These are phyloP conservation scores for Calcarius ornatus DNA, from an alignment of 2,113 vertebrate species.

Conservation along the genomic window DNA sequence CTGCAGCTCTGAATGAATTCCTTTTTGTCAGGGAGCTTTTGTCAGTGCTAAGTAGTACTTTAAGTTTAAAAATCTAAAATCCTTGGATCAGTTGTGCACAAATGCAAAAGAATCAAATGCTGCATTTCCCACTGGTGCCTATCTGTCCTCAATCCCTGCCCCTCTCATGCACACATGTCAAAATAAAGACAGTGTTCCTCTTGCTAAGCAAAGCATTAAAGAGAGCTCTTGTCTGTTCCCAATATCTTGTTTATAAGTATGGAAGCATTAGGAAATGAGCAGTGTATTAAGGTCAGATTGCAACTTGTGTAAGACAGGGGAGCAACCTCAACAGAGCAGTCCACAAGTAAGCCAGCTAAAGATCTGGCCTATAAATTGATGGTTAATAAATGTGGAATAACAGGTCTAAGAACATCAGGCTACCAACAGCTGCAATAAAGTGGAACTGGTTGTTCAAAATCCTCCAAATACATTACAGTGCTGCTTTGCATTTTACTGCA, in stretches of 20 bases:
- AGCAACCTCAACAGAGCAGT: background rate
- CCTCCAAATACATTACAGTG: background rate
- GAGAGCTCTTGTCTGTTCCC: background rate
- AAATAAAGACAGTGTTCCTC: background rate
- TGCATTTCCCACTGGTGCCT: background rate
- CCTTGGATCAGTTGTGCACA: background rate
- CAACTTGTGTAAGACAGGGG: background rate
- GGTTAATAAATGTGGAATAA: background rate
- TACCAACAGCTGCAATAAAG: background rate
- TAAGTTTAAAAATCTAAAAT: background rate
- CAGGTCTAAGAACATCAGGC: background rate
- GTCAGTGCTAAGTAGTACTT: background rate
- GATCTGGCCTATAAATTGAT: background rate
- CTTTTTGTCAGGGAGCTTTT: background rate
- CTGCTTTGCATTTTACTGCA: background rate
- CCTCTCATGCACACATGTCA: background rate
- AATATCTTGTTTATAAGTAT: background rate
- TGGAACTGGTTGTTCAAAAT: background rate
- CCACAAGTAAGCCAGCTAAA: background rate
- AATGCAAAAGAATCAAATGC: background rate
- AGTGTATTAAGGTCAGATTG: background rate
- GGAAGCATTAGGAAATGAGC: background rate
- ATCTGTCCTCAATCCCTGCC: background rate
- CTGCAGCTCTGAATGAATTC: background rate
- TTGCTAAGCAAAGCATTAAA: background rate